Evolutionary conservation across 1,140 invertebrate species (phyloP).

Genomic region (Micrasema minimum): DNA sequence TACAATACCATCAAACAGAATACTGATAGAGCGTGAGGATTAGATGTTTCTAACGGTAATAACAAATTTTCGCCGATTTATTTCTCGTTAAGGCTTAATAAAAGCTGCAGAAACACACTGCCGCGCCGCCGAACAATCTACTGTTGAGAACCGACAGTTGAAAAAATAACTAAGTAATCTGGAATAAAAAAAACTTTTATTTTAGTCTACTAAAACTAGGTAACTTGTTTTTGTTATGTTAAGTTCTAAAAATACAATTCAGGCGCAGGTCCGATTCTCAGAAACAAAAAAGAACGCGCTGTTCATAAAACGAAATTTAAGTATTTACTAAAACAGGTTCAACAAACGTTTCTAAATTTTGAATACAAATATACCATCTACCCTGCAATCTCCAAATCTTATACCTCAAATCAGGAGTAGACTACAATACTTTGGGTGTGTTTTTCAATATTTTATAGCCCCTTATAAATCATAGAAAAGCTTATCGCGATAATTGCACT

Average conservation of each 20-base stretch:
- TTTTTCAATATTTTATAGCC: constrained; percentile 41
- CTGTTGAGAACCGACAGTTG: constrained; percentile 11
- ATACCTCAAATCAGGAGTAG: constrained; percentile 15
- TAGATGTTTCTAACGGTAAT: constrained; percentile 33
- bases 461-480: constrained; percentile 42
- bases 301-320: too few relatives aligned
- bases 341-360: not conserved
- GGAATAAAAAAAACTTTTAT: too few relatives aligned
- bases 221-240: too few relatives aligned
- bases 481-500: constrained; percentile 48
- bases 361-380: not conserved
- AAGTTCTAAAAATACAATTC: too few relatives aligned
- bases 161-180: constrained; percentile 24
- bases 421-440: constrained; percentile 27
- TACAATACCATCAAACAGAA: too few relatives aligned
- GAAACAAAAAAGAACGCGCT: too few relatives aligned
- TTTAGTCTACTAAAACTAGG: too few relatives aligned
- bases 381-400: not conserved
- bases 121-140: constrained; percentile 33
- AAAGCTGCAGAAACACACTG: constrained; percentile 26
- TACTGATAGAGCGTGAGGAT: too few relatives aligned
- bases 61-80: constrained; percentile 42
- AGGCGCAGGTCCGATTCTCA: too few relatives aligned
- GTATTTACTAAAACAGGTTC: not conserved
- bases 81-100: constrained; percentile 45